Conservation (phyloP, 2,797 vertebrate genomes). For the Lutjanus campechanus region DNA sequence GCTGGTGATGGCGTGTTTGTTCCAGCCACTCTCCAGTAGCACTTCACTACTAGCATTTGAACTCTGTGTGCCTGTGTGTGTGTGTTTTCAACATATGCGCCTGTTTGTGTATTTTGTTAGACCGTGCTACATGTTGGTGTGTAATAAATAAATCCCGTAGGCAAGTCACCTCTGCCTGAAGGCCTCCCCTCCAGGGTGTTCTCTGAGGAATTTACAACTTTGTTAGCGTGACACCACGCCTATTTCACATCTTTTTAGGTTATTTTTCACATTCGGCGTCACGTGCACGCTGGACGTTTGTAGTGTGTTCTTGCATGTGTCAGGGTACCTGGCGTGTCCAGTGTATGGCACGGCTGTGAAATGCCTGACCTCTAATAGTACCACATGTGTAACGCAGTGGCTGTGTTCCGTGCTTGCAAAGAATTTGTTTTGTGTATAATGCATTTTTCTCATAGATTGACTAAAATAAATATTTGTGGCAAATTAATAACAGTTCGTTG, state of each 20-base stretch:
- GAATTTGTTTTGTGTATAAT: background rate
- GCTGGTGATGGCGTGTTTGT: slow-evolving; percentile 30
- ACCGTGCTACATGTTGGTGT: background rate
- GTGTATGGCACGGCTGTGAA: slow-evolving; percentile 13
- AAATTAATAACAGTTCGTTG: background rate
- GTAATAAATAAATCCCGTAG: slow-evolving; percentile 2
- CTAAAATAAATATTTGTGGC: background rate
- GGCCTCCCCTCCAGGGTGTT: slow-evolving; percentile 13
- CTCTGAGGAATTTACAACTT: slow-evolving; percentile 60
- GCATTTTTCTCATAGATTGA: background rate
- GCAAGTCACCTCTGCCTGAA: slow-evolving; percentile 18
- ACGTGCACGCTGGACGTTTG: slow-evolving; percentile 19
- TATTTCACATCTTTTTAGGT: slow-evolving; percentile 26
- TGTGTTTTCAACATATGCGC: background rate
- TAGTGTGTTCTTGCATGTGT: slow-evolving; percentile 20
- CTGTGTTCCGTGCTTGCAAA: background rate
- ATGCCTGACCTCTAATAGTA: slow-evolving; percentile 1
- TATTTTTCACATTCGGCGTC: slow-evolving; percentile 52
- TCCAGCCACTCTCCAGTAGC: slow-evolving; percentile 22
- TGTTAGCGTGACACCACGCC: slow-evolving; percentile 45
- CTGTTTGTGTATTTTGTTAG: slow-evolving; percentile 1
- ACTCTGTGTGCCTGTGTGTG: background rate
- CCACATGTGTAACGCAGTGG: slow-evolving; percentile 1
- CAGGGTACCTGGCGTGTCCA: slow-evolving; percentile 12
- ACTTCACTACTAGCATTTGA: background rate